Conservation (phyloP, 2,797 vertebrate genomes). For the Labroides dimidiatus region DNA sequence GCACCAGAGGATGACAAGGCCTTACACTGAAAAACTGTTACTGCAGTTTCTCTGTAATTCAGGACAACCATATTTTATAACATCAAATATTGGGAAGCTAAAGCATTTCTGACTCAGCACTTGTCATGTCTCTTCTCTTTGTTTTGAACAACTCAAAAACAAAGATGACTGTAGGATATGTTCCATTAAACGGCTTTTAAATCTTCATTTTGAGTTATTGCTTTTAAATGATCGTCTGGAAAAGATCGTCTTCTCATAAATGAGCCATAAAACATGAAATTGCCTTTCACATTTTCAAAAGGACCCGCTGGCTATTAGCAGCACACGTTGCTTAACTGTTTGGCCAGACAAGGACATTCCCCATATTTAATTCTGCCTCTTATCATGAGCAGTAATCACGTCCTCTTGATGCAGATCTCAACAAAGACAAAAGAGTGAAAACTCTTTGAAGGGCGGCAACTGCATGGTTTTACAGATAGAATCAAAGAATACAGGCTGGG, state of each 20-base stretch:
- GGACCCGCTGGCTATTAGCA: constrained; percentile 32
- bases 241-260: constrained; percentile 33
- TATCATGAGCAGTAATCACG: constrained; percentile 44
- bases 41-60: neutral
- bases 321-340: constrained; percentile 22
- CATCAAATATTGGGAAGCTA: constrained; percentile 12
- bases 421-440: constrained; percentile 52
- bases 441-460: constrained; percentile 48
- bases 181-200: constrained; percentile 52
- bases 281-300: constrained; percentile 30
- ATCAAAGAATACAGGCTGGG: constrained; percentile 1
- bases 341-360: constrained; percentile 50
- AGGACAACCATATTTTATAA: constrained; percentile 1
- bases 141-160: constrained; percentile 14
- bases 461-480: constrained; percentile 19
- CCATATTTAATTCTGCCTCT: constrained; percentile 51
- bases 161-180: constrained; percentile 34
- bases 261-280: constrained; percentile 50
- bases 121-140: constrained; percentile 1
- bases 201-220: constrained; percentile 48
- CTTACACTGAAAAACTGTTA: neutral
- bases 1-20: neutral
- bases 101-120: constrained; percentile 14
- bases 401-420: constrained; percentile 47
- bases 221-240: constrained; percentile 43